Evolutionary conservation across 2,113 vertebrate genomes (phyloP).

Genomic region (Ophiodon elongatus): DNA sequence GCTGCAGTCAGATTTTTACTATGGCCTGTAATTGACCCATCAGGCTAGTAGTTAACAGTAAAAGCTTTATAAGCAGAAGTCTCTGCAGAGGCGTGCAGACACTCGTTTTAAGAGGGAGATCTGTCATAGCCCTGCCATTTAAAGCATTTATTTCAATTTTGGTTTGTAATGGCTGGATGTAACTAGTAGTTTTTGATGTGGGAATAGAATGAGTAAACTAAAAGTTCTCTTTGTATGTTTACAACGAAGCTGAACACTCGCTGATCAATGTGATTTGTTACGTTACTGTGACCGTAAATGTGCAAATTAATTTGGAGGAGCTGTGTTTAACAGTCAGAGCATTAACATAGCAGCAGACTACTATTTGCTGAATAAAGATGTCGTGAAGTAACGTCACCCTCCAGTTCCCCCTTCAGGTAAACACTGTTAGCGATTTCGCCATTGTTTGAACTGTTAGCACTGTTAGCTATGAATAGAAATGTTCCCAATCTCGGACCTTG

Average conservation of each 20-base stretch:
- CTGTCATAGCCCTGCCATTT: slow-evolving; percentile 49
- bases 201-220: slow-evolving; percentile 36
- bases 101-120: slow-evolving; percentile 52
- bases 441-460: not conserved
- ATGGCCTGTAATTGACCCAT: slow-evolving; percentile 81
- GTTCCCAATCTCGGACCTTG: not conserved
- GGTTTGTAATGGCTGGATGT: slow-evolving; percentile 57
- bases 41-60: slow-evolving; percentile 78
- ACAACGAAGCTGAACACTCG: slow-evolving; percentile 13
- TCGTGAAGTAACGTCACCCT: not conserved
- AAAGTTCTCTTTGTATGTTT: slow-evolving; percentile 35
- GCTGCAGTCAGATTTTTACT: slow-evolving; percentile 74
- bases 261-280: not conserved
- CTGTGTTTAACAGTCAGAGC: not conserved
- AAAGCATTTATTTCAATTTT: slow-evolving; percentile 57
- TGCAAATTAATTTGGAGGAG: not conserved
- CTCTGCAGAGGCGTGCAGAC: slow-evolving; percentile 67
- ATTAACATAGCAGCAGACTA: not conserved
- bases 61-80: slow-evolving; percentile 79
- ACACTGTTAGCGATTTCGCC: too few relatives aligned
- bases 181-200: slow-evolving; percentile 31
- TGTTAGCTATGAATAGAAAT: not conserved
- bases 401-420: too few relatives aligned
- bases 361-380: not conserved
- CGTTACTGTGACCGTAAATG: not conserved